Evolutionary conservation across 2,797 vertebrate genomes (phyloP).

Genomic region (Enteromius unitaeniatus): DNA sequence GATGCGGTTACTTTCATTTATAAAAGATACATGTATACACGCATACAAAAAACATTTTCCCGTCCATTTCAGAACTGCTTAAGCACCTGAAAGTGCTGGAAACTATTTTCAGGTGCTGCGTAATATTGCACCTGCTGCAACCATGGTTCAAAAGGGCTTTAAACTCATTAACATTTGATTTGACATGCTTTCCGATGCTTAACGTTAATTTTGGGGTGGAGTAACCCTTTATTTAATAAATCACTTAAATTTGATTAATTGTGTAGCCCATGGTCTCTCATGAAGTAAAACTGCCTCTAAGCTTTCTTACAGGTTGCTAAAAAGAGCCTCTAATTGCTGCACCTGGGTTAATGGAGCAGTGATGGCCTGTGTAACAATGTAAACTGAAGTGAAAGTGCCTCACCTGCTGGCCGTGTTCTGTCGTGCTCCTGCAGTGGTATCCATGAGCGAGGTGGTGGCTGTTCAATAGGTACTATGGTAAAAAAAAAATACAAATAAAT

Average conservation of each 20-base stretch:
- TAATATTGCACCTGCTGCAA: too few species aligned
- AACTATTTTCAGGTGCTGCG: too few species aligned
- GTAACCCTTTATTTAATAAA: too few species aligned
- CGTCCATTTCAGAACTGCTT: too few species aligned
- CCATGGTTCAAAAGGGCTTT: background rate
- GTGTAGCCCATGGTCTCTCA: background rate
- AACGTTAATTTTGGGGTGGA: too few species aligned
- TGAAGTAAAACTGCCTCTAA: background rate
- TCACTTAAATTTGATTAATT: background rate
- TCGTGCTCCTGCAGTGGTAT: constrained; percentile 95
- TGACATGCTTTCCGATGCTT: background rate
- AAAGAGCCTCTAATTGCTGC: background rate
- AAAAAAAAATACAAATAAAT: constrained; percentile 44
- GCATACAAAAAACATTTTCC: too few species aligned
- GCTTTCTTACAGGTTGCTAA: background rate
- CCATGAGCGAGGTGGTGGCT: constrained; percentile 95
- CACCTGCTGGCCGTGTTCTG: constrained; percentile 89
- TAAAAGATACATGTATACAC: too few species aligned
- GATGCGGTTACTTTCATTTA: background rate
- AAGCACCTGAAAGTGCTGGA: too few species aligned
- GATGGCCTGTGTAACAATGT: background rate
- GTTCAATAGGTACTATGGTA: constrained; percentile 89
- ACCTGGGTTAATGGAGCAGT: background rate
- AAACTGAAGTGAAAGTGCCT: constrained; percentile 53
- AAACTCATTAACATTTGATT: background rate